phyloP scores from a whole-genome alignment of 2,113 vertebrate genomes.

The Dromiciops gliroides region DNA sequence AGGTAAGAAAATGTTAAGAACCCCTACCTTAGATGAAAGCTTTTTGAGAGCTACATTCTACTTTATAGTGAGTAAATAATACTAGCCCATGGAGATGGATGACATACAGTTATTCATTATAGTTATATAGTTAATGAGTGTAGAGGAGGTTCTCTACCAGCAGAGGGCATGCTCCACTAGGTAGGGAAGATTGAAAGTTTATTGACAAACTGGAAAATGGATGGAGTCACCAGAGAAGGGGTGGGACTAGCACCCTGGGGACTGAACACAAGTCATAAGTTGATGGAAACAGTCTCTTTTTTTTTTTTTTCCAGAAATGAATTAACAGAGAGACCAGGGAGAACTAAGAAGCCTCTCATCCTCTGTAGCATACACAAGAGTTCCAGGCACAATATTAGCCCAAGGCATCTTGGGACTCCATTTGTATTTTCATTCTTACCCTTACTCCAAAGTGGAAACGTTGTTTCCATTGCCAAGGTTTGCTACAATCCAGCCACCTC shows the following conservation, averaged over 20 bases:
- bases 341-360: constrained; percentile 13
- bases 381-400: neutral
- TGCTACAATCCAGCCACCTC: neutral
- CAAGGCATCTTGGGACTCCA: constrained; percentile 17
- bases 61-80: neutral
- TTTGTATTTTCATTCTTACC: constrained; percentile 19
- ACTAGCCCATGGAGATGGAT: neutral
- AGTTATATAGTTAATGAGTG: neutral
- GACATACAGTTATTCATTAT: neutral
- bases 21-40: neutral
- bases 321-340: neutral
- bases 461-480: constrained; percentile 17
- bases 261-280: constrained; percentile 54
- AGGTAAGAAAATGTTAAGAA: neutral
- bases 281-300: constrained; percentile 59
- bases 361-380: constrained; percentile 58
- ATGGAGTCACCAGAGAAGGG: constrained; percentile 44
- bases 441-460: constrained; percentile 18
- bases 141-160: constrained; percentile 57
- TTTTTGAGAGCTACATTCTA: neutral
- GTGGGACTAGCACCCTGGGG: constrained; percentile 41
- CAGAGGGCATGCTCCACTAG: constrained; percentile 69
- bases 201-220: constrained; percentile 72
- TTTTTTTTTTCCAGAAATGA: constrained; percentile 63
- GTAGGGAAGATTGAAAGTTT: constrained; percentile 20